A percentile compares a stretch with the other conserved stretches of the same genome.
Conservation (phyloP, 2,888 invertebrate species). For the Heteromyza rotundicornis region DNA sequence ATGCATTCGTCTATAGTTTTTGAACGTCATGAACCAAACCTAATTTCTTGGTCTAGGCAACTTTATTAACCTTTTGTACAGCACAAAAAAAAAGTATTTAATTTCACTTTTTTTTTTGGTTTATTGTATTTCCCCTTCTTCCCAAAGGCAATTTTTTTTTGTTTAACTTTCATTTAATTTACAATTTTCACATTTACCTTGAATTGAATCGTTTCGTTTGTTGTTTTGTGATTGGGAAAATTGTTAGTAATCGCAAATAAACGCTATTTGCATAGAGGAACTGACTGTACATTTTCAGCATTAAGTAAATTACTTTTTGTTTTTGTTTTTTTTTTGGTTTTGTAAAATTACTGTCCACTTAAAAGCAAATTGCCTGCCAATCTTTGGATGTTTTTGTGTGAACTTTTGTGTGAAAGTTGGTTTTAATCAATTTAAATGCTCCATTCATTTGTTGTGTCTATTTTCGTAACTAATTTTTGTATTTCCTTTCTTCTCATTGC, state of each 20-base stretch:
- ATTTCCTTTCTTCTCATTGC: neutral
- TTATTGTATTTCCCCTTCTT: neutral
- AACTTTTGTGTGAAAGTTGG: too few relatives aligned
- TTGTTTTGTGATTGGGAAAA: neutral
- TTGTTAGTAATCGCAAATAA: neutral
- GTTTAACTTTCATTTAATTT: neutral
- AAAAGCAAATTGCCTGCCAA: too few relatives aligned
- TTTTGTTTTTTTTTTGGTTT: too few relatives aligned
- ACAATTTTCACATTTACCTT: too few relatives aligned
- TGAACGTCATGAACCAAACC: neutral
- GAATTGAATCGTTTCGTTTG: neutral
- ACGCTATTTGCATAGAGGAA: neutral
- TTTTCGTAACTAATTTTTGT: neutral
- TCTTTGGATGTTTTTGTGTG: too few relatives aligned
- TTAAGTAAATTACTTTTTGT: too few relatives aligned
- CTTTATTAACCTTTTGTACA: slow-evolving; percentile 3
- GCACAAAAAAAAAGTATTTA: neutral
- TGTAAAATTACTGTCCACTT: too few relatives aligned
- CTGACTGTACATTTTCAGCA: too few relatives aligned
- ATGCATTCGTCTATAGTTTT: neutral
- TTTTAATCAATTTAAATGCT: too few relatives aligned
- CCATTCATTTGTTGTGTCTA: neutral
- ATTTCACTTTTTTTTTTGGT: neutral
- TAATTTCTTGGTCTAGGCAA: neutral
- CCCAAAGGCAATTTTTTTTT: neutral